Evolutionary conservation across 2,797 vertebrate species (phyloP), one percentile per base, ranked within the genome.

Genomic region (Rhynchotus rufescens): DNA sequence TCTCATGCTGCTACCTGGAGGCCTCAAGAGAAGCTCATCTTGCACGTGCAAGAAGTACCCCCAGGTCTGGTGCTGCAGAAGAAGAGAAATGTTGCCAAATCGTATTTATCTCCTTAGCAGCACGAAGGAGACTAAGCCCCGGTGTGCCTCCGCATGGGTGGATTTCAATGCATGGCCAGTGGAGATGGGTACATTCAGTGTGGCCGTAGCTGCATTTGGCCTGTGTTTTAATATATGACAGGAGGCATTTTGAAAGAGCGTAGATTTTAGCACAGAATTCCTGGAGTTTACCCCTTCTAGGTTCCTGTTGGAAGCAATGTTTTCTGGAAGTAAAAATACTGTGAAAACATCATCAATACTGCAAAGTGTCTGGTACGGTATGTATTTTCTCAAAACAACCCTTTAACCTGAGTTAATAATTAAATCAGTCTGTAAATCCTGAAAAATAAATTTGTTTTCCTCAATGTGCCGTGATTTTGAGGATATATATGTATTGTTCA

Each of bases 31-130:
- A 34, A 19, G 68, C 44, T 74, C 25, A 8, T 8, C 26, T 1
- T 28, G 36, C 4, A 0, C 4, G 19, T 30, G 1, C n/a, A 11
- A 1, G 0, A 15, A n/a, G 9, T 47, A 3, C 8, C 2, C 0
- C 0, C 30, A 40, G 4, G 5, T 30, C 68, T 0, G 0, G 32
- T 49, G 32, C 25, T 2, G 1, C 16, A 21, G 49, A 49, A 9
- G 7, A 1, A 0, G 2, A 77, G 44, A 49, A 75, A 40, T 2
- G 2, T 54, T 68, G 64, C 42, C 68, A 14, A 56, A 26, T 19
- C 30, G 36, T 3, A 1, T 49, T 69, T 7, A 9, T 20, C 23
- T 56, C 57, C 38, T 30, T 38, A 32, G 0, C 10, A 23, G 23
- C 5, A 12, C 2, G 19, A 32, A 9, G 1, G 38, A 40, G 38